Evolutionary conservation across 1,140 invertebrate species (phyloP), one percentile per base, ranked within the genome.

Genomic region (Zaprionus lachaisei): DNA sequence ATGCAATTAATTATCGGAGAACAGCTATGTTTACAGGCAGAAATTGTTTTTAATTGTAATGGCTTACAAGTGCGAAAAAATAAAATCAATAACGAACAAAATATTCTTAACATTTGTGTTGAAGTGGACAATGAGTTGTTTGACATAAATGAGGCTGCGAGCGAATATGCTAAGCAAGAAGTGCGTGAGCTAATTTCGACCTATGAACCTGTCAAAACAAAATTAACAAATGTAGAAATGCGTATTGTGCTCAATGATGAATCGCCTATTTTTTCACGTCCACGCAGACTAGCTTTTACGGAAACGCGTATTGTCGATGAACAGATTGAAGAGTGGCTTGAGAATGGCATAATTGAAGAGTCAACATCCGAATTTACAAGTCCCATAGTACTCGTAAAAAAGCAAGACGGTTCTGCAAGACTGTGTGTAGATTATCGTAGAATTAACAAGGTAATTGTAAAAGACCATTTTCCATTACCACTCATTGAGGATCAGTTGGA

Each of bases 331-430:
- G 38, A 61, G 37, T 61, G 58, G 41, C 15, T 62, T 11, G 3
- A 28, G 2, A 62, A 47, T 22, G 38, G 15, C 5, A 47, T 47
- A 47, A 62, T 62, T 5, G 44, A 72, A 31, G 62, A 47, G n/a
- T 72, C 62, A 4, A 58, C 17, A 38, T 58, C 62, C 2, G 24
- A 66, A 51, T 41, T 54, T 41, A 47, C 63, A 26, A 63, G 51
- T 62, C 72, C 24, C 20, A 17, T 67, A 34, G 61, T 60, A 28
- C 34, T 72, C 2, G 62, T 72, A 20, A 58, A 66, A 37, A 72
- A 72, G 7, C 31, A 22, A 4, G 31, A 61, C 34, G 41, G 41
- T 7, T 54, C 31, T 15, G 15, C 28, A 15, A 12, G 55, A 34
- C n/a, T 72, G 2, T 65, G 70, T 15, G 37, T 60, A 12, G 56